Evolutionary conservation across 2,888 invertebrate genomes (phyloP), one percentile per base, ranked within the genome.

Genomic region (Oxystoma pomonae): DNA sequence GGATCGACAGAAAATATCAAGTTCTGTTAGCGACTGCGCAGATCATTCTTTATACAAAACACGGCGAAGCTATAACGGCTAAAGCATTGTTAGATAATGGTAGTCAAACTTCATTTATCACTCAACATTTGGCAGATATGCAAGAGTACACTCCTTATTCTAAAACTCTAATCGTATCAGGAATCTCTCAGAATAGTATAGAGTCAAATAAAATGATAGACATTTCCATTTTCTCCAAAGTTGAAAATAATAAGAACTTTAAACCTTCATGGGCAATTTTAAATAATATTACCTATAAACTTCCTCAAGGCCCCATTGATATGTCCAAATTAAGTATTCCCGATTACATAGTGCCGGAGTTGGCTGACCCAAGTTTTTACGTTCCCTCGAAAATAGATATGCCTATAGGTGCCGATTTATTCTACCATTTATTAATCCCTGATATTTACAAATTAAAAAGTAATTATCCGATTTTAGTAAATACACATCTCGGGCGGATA

Each of bases 401-500:
- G n/a, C 59, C 65, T 16, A 50, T 62, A 16, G 66, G 68, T 2
- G 18, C 65, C 1, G 66, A 68, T 53, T 7, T 65, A 1, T 67
- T 61, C 55, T 65, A 66, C 55, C 49, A 57, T n/a, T 21, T 66
- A 16, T 50, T 66, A 9, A 53, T 35, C 2, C 21, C 9, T 18
- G 63, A 58, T 35, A 55, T 59, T 3, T 12, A 61, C 16, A 52
- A 51, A 17, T 22, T 68, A 9, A 63, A 66, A 16, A 52, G 58
- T 1, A 49, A 51, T 17, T 21, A 64, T 7, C 67, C 66, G 9
- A 60, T 20, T 49, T 18, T 65, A n/a, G 16, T 64, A 21, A 65
- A 67, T 20, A 64, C 64, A 2, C 58, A 64, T 17, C 35, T 67
- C 20, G 68, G 68, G n/a, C 65, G 65, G 65, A 57, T 66, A 21